These are phyloP conservation scores for Chaetoderma sp. DNA, from an alignment of 2,888 invertebrate genomes.

Conservation along the genomic window DNA sequence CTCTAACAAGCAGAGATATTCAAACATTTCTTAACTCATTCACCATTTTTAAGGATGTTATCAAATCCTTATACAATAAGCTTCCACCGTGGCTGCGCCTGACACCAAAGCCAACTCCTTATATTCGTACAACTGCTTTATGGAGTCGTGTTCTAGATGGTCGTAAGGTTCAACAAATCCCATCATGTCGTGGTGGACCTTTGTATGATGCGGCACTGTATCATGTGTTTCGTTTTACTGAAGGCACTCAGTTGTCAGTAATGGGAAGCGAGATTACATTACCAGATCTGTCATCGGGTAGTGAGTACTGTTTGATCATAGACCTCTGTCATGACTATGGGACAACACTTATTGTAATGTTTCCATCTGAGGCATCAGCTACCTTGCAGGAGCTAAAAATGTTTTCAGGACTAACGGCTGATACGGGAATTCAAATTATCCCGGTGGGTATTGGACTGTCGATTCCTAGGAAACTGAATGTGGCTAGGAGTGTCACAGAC, in stretches of 20 bases:
- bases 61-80: background rate
- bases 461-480: background rate
- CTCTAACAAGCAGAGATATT: background rate
- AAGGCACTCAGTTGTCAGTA: background rate
- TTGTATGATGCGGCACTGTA: background rate
- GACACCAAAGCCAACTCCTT: background rate
- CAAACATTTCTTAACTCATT: background rate
- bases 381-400: background rate
- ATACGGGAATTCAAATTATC: background rate
- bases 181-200: background rate
- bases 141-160: background rate
- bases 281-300: background rate
- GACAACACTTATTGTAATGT: background rate
- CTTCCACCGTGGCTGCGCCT: background rate
- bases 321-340: conserved; percentile 1
- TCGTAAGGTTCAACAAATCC: background rate
- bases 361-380: background rate
- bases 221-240: background rate
- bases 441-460: background rate
- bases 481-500: background rate
- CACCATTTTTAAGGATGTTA: background rate
- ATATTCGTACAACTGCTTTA: too few relatives aligned
- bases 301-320: background rate
- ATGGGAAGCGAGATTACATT: background rate
- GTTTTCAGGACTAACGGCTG: background rate